phyloP scores from a whole-genome alignment of 2,888 invertebrate genomes.

The Drosophila neotestacea region DNA sequence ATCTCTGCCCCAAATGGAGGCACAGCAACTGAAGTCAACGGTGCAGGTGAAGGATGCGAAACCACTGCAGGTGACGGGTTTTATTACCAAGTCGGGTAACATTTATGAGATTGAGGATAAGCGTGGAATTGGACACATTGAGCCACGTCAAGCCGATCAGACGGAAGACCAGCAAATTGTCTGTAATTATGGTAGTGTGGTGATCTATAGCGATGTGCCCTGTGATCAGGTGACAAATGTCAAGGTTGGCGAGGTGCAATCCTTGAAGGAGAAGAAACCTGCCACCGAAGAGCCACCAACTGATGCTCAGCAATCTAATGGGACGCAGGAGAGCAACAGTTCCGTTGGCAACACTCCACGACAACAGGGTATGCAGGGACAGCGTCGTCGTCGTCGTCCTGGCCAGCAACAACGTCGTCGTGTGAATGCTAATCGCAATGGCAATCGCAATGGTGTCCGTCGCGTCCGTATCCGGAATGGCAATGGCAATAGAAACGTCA shows the following conservation, averaged over 20 bases:
- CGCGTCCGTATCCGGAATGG: not conserved
- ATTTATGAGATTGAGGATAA: slow-evolving; percentile 79
- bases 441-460: slow-evolving; percentile 14
- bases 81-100: slow-evolving; percentile 78
- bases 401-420: slow-evolving; percentile 40
- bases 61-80: slow-evolving; percentile 77
- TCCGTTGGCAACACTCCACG: slow-evolving; percentile 47
- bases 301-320: slow-evolving; percentile 2
- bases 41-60: slow-evolving; percentile 50
- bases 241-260: slow-evolving; percentile 54
- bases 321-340: not conserved
- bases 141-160: slow-evolving; percentile 67
- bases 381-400: slow-evolving; percentile 46
- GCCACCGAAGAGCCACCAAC: slow-evolving; percentile 12
- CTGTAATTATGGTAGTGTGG: slow-evolving; percentile 81
- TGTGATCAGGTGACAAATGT: slow-evolving; percentile 75
- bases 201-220: slow-evolving; percentile 82
- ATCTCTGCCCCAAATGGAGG: not conserved
- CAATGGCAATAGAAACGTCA: slow-evolving; percentile 23
- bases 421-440: slow-evolving; percentile 19
- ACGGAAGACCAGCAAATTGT: slow-evolving; percentile 58
- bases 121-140: slow-evolving; percentile 71
- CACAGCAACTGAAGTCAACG: slow-evolving; percentile 24
- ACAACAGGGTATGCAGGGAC: slow-evolving; percentile 47
- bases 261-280: slow-evolving; percentile 23